These are phyloP conservation scores for Plectrocnemia conspersa DNA, from an alignment of 1,140 invertebrate genomes.

Conservation along the genomic window DNA sequence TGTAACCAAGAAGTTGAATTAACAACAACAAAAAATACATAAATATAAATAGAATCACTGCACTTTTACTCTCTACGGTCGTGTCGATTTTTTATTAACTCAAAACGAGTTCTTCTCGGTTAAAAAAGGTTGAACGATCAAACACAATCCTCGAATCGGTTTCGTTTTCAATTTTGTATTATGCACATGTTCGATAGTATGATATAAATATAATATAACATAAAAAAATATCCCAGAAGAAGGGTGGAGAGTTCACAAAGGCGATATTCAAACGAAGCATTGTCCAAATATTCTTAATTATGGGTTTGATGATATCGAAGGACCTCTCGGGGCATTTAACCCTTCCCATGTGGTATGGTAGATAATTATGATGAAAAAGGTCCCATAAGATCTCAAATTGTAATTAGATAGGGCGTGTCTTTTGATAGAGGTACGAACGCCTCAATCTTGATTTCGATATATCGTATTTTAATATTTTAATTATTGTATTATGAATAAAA, in stretches of 20 bases:
- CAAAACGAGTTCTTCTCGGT: too few species aligned
- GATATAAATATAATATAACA: not conserved
- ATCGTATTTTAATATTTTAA: not conserved
- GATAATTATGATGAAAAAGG: constrained; percentile 1
- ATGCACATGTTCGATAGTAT: not conserved
- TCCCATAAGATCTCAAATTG: not conserved
- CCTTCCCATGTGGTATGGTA: not conserved
- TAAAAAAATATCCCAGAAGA: not conserved
- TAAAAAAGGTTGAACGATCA: too few species aligned
- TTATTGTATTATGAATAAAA: not conserved
- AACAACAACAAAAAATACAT: too few species aligned
- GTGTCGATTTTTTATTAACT: too few species aligned
- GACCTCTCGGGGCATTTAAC: not conserved
- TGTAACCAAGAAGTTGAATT: too few species aligned
- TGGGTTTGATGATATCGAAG: not conserved
- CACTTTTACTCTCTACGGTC: too few species aligned
- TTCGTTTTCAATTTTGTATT: too few species aligned
- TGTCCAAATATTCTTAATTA: not conserved
- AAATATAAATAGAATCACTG: too few species aligned
- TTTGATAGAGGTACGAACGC: not conserved
- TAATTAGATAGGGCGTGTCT: constrained; percentile 9
- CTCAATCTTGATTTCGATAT: not conserved
- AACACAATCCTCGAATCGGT: too few species aligned
- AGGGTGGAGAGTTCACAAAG: constrained; percentile 1
- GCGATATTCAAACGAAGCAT: constrained; percentile 1